Base-by-base conservation (phyloP, 2,888 invertebrate species). In the Parthenolecanium corni region DNA sequence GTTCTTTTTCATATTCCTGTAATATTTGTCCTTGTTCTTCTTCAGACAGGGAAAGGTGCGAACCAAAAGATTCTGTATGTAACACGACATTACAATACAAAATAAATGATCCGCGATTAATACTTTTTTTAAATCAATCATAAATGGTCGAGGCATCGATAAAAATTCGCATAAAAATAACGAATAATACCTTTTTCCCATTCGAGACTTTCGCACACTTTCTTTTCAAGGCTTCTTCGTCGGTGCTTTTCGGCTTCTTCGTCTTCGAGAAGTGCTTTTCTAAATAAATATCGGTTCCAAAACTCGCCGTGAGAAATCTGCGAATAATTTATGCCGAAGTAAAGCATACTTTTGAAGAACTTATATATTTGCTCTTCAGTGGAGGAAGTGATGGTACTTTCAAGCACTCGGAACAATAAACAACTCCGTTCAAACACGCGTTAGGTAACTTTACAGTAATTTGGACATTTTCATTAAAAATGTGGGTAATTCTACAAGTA, bases 231-330 rank as follows among this genome's bases (percentile, higher is more conserved):
- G 69, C 71, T 70, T 69, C 74, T 74, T 57, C 67, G 70, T 68
- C 76, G 76, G 54, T 84, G 77, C 65, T 82, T 79, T 31, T 84
- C 80, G 6, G 85, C 84, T 69, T 88, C 77, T 2, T 84, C 81
- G 73, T 86, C 82, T 70, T 86, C 83, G 1, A 88, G 74, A 52
- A 86, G 74, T n/a, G 87, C 85, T 70, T 87, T 83, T 71, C 85
- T 84, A 76, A 87, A 90, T 70, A 88, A 78, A 73, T 89, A 90
- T 53, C 88, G 78, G 71, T 85, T 82, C 89, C 89, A 90, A 74
- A 89, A 90, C 66, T 84, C 78, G 20, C 82, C 79, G 69, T 86
- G 83, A 1, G 83, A 77, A 16, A 89, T 84, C 78, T 78, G 66
- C n/a, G 23, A 66, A 66, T 63, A 23, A 31, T 31, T 31, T 6